Percentiles rank a stretch among this genome's conserved stretches.
Evolutionary conservation across 2,888 invertebrate genomes (phyloP).

Genomic region (Pharmacophagus antenor): DNA sequence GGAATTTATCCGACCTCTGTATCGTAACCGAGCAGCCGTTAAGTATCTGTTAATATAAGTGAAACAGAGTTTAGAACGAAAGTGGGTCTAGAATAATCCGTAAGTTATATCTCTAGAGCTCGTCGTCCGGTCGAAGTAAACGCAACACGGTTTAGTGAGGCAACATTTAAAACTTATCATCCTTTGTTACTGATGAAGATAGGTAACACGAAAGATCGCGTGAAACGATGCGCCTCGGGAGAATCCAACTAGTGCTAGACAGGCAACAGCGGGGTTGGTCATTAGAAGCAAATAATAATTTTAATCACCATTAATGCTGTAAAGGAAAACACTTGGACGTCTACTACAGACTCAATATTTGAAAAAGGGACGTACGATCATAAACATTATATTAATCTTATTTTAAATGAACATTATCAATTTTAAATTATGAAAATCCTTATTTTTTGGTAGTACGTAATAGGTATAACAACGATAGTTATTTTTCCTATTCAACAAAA

Average conservation of each 20-base stretch:
- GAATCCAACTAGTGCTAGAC: slow-evolving; percentile 13
- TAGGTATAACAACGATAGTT: no score
- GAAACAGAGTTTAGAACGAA: slow-evolving; percentile 38
- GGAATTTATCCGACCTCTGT: slow-evolving; percentile 63
- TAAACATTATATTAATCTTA: no score
- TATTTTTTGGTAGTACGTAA: no score
- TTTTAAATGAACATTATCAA: no score
- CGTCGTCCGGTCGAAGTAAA: slow-evolving; percentile 5
- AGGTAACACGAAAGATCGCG: slow-evolving; percentile 31
- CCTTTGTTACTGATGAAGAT: slow-evolving; percentile 25
- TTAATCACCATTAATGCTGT: neutral
- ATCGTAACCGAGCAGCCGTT: slow-evolving; percentile 48
- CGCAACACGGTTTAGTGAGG: slow-evolving; percentile 18
- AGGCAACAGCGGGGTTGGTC: slow-evolving; percentile 13
- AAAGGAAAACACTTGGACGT: neutral
- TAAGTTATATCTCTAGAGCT: neutral
- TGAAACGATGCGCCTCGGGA: slow-evolving; percentile 26
- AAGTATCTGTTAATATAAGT: slow-evolving; percentile 49
- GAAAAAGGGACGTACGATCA: no score
- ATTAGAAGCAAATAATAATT: slow-evolving; percentile 22
- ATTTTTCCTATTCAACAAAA: no score
- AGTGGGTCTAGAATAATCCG: slow-evolving; percentile 37
- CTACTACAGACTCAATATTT: neutral
- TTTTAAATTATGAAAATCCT: no score
- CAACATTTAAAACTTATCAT: slow-evolving; percentile 22